Evolutionary conservation across 2,113 vertebrate genomes (phyloP).

Genomic region (Thalassoma bifasciatum): DNA sequence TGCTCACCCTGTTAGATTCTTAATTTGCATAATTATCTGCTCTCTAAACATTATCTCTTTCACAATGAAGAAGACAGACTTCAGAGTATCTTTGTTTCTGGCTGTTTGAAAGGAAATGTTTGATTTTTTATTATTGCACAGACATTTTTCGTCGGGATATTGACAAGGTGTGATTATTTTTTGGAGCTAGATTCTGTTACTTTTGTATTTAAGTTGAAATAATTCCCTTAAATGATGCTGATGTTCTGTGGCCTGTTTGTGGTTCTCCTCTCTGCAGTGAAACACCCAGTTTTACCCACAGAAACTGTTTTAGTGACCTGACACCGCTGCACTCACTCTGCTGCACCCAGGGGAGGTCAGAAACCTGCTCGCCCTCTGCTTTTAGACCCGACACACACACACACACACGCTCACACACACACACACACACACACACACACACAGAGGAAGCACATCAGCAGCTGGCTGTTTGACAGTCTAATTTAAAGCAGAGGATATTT

Average conservation of each 20-base stretch:
- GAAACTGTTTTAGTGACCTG: constrained; percentile 54
- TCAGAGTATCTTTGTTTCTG: no score
- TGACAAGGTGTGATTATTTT: no score
- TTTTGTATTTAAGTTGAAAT: no score
- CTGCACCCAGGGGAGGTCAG: constrained; percentile 49
- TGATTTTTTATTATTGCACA: no score
- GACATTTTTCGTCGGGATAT: no score
- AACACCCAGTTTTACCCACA: constrained; percentile 20
- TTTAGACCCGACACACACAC: constrained; percentile 33
- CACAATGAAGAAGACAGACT: no score
- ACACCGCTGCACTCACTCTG: constrained; percentile 47
- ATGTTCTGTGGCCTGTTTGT: background rate
- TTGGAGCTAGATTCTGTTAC: no score
- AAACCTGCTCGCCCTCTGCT: constrained; percentile 36
- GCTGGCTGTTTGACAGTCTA: constrained; percentile 70
- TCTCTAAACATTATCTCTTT: no score
- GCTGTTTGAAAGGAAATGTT: no score
- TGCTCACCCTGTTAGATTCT: no score
- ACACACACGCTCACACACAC: constrained; percentile 18
- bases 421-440: background rate
- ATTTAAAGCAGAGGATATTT: constrained; percentile 75
- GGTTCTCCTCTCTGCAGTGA: constrained; percentile 3
- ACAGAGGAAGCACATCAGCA: constrained; percentile 63
- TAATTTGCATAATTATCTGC: no score
- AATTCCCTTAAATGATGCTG: no score